These are phyloP conservation scores for Alces alces DNA, from an alignment of 2,113 vertebrate genomes.

Conservation along the genomic window DNA sequence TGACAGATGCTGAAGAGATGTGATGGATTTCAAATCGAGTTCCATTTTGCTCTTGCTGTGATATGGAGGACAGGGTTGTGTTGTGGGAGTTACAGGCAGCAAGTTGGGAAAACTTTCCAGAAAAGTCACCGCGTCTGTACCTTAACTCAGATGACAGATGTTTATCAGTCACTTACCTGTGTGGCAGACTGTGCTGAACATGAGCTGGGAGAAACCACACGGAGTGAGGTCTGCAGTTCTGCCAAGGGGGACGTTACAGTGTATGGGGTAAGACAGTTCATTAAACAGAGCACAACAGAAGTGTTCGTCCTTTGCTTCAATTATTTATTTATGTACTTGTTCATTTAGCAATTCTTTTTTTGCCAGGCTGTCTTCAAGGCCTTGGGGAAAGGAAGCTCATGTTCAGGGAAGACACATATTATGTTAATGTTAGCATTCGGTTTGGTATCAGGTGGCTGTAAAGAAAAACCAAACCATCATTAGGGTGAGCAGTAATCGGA, in stretches of 20 bases:
- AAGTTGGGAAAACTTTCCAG: not conserved
- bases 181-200: not conserved
- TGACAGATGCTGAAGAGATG: not conserved
- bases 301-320: not conserved
- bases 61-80: not conserved
- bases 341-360: not conserved
- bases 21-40: not conserved
- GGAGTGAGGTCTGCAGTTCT: not conserved
- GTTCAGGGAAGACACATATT: not conserved
- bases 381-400: not conserved
- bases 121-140: accelerated
- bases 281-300: not conserved
- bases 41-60: not conserved
- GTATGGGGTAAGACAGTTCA: not conserved
- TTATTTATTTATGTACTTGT: not conserved
- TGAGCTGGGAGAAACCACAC: not conserved
- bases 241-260: not conserved
- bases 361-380: not conserved
- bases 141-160: not conserved
- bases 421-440: not conserved
- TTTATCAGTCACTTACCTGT: not conserved
- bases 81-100: not conserved
- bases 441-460: not conserved
- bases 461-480: not conserved
- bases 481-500: not conserved